Base-by-base conservation (phyloP, 2,888 invertebrate genomes). In the Meiosimyza platycephala region DNA sequence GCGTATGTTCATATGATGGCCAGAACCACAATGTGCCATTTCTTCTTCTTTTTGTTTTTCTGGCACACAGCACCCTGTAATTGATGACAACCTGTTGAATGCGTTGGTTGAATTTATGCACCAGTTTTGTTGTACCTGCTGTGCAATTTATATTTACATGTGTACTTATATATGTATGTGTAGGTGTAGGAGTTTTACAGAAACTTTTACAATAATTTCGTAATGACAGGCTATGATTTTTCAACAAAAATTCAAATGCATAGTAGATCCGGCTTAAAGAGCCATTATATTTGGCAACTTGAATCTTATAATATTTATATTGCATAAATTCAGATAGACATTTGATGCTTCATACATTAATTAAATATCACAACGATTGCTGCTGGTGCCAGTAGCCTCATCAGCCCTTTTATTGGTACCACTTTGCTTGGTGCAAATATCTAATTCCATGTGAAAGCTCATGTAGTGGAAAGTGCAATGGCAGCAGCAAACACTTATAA, bases 381-480 rank as follows among this genome's bases (percentile, higher is more conserved):
- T 55, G 55, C 11, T 22, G 18, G 1, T n/a, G 55, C n/a, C 16
- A 18, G 11, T 55, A 6, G 4, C 55, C 11, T 22, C 55, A 15
- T 16, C 11, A 4, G n/a, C 55, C 55, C 16, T 55, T 16, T 6
- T 2, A 55, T 55, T 55, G 55, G 50, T 50, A 28, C 3, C 22
- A n/a, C 50, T 18, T 13, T 12, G 40, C 40, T 40, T 40, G 9
- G 51, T 51, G 22, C 22, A 50, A 64, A 64, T 64, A 64, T 64
- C 64, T 64, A 64, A 64, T 51, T 64, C 62, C 60, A 60, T 52
- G 69, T 7, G 69, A 60, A 52, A 69, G 33, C 51, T 33, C 33
- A 51, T 69, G 69, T 18, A 69, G 51, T n/a, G 52, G 69, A 69
- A 69, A 59, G 60, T 69, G 51, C 51, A 60, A 33, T 18, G 22